Base-by-base conservation (phyloP, 2,113 vertebrate species). In the Cololabis saira region DNA sequence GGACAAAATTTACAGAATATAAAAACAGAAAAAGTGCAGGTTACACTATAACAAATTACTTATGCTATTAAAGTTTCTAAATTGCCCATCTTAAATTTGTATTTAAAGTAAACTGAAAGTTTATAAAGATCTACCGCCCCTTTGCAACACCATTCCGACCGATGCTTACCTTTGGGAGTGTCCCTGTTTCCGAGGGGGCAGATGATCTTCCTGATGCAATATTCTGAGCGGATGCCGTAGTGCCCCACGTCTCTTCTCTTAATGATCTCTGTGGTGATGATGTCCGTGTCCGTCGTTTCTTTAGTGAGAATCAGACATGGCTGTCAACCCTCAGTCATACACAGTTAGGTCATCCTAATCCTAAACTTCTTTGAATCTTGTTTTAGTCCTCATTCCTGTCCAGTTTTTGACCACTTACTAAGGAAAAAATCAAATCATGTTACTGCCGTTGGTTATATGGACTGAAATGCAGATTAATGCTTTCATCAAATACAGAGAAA, bases 171-270 rank as follows among this genome's bases (percentile, higher is more conserved):
- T 96, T 99, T 99, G 0, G 96, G 96, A 64, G 94, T 93, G 79
- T 99, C 98, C 65, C 95, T 95, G 78, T 96, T 95, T 66, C 96
- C 96, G 33, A 99, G 95, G 51, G 98, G 98, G 74, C 98, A 99
- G 86, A 98, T 98, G 50, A 99, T 98, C 92, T 99, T 99, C 74
- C 98, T 92, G 87, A 99, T 95, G 86, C 98, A 99, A 84, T 99
- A 99, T 60, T 98, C 98, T 13, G 98, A 98, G 19, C 97, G 95
- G 88, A 99, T 98, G 63, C 96, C 97, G 0, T 96, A 98, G 0
- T 95, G 97, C 33, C 96, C 97, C 50, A 96, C 95, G 33, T 99
- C 98, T 87, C 96, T 92, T 22, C 98, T 89, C 58, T 96, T 98
- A 71, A 99, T 99, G 58, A 99, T 99, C 92, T 99, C 98, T 19